A percentile compares a stretch with the other conserved stretches of the same genome.
phyloP scores from a whole-genome alignment of 2,888 invertebrate species.

The Pocota personata region DNA sequence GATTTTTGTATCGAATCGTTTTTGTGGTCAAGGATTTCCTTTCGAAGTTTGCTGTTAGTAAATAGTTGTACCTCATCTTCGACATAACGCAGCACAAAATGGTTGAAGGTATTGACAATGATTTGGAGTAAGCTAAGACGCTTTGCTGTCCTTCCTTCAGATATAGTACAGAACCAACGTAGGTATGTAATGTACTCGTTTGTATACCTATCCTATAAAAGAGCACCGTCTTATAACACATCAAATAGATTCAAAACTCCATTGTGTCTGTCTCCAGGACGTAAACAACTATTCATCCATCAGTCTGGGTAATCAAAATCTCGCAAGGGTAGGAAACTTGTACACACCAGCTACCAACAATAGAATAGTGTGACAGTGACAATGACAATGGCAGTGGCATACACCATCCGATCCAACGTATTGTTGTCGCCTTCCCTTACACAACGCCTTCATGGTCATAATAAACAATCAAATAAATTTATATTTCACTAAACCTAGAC shows the following conservation, averaged over 20 bases:
- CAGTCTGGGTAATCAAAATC: neutral
- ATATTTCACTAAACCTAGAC: conserved; percentile 44
- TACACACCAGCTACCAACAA: neutral
- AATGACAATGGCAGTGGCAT: too few relatives aligned
- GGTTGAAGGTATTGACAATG: too few relatives aligned
- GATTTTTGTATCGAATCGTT: too few relatives aligned
- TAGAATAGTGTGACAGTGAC: neutral
- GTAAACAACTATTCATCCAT: neutral
- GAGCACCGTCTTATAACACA: neutral
- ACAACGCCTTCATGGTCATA: conserved; percentile 35
- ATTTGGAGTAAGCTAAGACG: too few relatives aligned
- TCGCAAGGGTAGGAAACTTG: neutral
- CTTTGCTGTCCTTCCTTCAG: too few relatives aligned
- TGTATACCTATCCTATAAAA: too few relatives aligned
- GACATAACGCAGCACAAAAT: too few relatives aligned
- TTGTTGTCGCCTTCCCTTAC: conserved; percentile 12
- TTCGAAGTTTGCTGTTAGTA: too few relatives aligned
- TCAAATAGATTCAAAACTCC: neutral
- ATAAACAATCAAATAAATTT: conserved; percentile 58
- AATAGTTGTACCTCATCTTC: too few relatives aligned
- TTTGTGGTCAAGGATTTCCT: too few relatives aligned
- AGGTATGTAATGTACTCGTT: too few relatives aligned
- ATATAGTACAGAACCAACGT: too few relatives aligned
- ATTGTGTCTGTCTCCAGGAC: neutral
- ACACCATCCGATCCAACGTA: neutral